These are phyloP conservation scores for Oithona nana DNA, from an alignment of 2,888 invertebrate species.

Conservation along the genomic window DNA sequence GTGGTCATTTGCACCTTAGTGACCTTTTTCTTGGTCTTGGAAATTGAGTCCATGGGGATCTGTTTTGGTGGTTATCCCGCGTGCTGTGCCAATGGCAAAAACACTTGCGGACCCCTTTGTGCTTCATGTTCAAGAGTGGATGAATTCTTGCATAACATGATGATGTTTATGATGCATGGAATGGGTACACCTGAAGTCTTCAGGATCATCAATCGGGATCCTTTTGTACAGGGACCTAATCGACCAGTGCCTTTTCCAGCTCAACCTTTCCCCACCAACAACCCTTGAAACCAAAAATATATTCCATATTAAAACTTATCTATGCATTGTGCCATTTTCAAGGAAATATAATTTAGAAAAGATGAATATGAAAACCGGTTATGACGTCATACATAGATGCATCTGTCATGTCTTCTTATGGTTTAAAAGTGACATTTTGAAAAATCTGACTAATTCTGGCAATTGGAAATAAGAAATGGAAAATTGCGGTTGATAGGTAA, in stretches of 20 bases:
- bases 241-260: not conserved
- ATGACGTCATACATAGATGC: too few species aligned
- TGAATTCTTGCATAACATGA: constrained; percentile 5
- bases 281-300: too few species aligned
- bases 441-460: too few species aligned
- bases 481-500: too few species aligned
- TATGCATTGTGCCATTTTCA: too few species aligned
- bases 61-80: constrained; percentile 6
- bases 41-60: not conserved
- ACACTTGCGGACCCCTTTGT: constrained; percentile 6
- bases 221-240: not conserved
- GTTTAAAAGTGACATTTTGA: too few species aligned
- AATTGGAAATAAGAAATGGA: too few species aligned
- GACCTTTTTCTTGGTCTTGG: not conserved
- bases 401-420: too few species aligned
- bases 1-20: too few species aligned
- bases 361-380: too few species aligned
- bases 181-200: constrained; percentile 6
- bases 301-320: too few species aligned
- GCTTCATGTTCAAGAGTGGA: constrained; percentile 4
- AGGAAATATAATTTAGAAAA: too few species aligned
- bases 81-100: not conserved
- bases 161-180: not conserved
- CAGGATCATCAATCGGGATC: not conserved
- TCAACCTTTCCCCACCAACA: not conserved